Evolutionary conservation across 2,888 invertebrate species (phyloP).

Genomic region (Clunio marinus): DNA sequence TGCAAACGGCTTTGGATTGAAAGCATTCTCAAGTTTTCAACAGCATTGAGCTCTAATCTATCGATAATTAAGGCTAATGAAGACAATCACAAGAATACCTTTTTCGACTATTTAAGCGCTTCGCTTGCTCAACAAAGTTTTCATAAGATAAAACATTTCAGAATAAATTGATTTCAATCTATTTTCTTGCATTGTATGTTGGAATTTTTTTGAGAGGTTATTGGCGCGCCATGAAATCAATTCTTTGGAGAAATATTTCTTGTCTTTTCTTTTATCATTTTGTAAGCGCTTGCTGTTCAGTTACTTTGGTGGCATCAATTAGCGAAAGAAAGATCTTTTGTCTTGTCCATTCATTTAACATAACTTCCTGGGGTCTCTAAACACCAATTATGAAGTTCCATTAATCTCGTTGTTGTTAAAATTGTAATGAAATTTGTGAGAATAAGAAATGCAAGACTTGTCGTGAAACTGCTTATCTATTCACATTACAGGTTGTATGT

Average conservation of each 20-base stretch:
- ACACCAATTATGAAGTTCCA: too few relatives aligned
- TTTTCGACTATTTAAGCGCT: background rate
- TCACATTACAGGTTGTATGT: background rate
- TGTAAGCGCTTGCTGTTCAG: too few relatives aligned
- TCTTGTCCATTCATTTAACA: too few relatives aligned
- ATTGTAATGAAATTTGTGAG: too few relatives aligned
- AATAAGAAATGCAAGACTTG: too few relatives aligned
- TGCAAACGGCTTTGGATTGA: background rate
- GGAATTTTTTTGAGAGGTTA: too few relatives aligned
- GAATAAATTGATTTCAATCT: constrained; percentile 33
- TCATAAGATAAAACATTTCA: background rate
- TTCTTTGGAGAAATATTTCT: background rate
- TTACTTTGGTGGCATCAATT: too few relatives aligned
- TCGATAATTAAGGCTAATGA: constrained; percentile 30
- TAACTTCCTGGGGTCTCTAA: too few relatives aligned
- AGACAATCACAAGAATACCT: constrained; percentile 27
- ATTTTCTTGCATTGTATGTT: background rate
- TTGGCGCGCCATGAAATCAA: background rate
- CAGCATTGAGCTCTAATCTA: constrained; percentile 1
- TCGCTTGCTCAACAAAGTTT: background rate
- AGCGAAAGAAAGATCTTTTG: too few relatives aligned
- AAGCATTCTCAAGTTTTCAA: constrained; percentile 14
- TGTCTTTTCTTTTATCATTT: too few relatives aligned
- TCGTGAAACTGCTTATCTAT: too few relatives aligned
- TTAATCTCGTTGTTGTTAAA: too few relatives aligned